phyloP scores from a whole-genome alignment of 2,113 vertebrate genomes.

The Hippocampus zosterae region DNA sequence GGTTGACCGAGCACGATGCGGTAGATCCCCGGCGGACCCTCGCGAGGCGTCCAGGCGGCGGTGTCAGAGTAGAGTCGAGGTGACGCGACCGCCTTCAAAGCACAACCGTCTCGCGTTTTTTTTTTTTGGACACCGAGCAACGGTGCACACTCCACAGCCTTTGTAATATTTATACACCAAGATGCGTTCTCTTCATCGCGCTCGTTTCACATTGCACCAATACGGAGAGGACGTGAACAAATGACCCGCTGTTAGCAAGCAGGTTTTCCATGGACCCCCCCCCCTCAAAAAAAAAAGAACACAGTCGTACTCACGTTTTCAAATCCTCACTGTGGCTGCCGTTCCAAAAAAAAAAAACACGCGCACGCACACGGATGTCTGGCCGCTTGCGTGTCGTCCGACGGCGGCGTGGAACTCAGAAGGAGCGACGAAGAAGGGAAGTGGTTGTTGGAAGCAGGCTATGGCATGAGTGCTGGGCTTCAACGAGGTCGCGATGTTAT shows the following conservation, averaged over 20 bases:
- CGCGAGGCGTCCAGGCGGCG: constrained; percentile 4
- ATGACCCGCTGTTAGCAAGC: constrained; percentile 24
- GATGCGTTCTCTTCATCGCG: constrained; percentile 9
- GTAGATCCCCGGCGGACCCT: constrained; percentile 30
- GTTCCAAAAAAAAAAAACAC: not conserved
- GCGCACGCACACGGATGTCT: constrained; percentile 1
- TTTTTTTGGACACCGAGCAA: not conserved
- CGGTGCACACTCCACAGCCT: not conserved
- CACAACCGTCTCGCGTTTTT: constrained; percentile 6
- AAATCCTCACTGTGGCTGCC: constrained; percentile 21
- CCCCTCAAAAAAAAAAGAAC: constrained; percentile 5
- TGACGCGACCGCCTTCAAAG: constrained; percentile 41
- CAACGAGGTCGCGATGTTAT: constrained; percentile 31
- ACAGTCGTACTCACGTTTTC: constrained; percentile 56
- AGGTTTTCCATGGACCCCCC: constrained; percentile 34
- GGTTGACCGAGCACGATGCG: constrained; percentile 32
- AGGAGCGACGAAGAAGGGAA: constrained; percentile 9
- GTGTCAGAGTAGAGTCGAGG: constrained; percentile 31
- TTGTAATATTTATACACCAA: not conserved
- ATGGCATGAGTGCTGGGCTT: not conserved
- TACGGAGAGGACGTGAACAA: constrained; percentile 49
- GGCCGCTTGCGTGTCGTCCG: constrained; percentile 41
- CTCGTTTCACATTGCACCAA: constrained; percentile 60
- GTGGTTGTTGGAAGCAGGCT: not conserved
- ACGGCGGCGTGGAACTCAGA: constrained; percentile 24